phyloP scores from a whole-genome alignment of 2,888 invertebrate genomes.

The Callimorpha dominula region DNA sequence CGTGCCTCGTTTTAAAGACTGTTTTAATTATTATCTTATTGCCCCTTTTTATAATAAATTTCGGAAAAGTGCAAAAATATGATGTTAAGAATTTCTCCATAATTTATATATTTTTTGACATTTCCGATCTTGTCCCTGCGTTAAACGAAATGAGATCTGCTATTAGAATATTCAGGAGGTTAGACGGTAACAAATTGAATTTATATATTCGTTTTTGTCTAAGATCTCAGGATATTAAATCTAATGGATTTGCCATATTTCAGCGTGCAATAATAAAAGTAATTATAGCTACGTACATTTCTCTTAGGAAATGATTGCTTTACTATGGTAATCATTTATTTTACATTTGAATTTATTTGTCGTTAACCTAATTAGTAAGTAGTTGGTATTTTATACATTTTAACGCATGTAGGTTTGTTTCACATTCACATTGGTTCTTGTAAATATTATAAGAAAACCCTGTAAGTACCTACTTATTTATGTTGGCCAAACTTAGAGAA shows the following conservation, averaged over 20 bases:
- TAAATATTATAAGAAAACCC: neutral
- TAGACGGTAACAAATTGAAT: conserved; percentile 68
- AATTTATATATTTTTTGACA: conserved; percentile 32
- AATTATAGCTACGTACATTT: neutral
- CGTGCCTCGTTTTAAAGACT: neutral
- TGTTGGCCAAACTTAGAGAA: no score
- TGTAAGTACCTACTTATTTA: no score
- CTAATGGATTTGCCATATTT: conserved; percentile 59
- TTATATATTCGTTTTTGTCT: conserved; percentile 63
- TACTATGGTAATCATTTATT: conserved; percentile 30
- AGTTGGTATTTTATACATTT: neutral
- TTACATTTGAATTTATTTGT: neutral
- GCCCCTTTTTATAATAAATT: neutral
- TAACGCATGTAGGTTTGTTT: no score
- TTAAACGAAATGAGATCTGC: conserved; percentile 53
- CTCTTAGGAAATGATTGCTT: conserved; percentile 36
- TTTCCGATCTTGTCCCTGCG: conserved; percentile 46
- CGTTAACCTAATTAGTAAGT: neutral
- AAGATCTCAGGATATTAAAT: conserved; percentile 68
- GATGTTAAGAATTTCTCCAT: neutral
- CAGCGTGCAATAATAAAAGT: conserved; percentile 40
- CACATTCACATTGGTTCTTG: neutral
- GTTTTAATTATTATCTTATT: neutral
- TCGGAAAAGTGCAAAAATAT: no score
- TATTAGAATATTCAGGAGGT: conserved; percentile 63